Evolutionary conservation across 2,888 invertebrate genomes (phyloP), one percentile per base, ranked within the genome.

Genomic region (Plutella xylostella): DNA sequence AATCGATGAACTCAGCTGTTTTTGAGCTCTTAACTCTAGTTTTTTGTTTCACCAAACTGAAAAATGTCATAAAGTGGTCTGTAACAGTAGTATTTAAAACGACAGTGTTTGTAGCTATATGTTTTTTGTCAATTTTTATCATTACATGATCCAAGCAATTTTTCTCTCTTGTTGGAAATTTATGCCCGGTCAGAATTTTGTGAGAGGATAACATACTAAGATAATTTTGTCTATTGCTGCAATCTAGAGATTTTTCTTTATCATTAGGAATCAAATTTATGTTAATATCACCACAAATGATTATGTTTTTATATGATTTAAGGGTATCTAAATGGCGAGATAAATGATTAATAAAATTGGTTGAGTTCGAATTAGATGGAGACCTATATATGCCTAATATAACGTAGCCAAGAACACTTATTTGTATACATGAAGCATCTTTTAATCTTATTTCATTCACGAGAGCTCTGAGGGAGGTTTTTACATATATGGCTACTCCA

Each of bases 131-230:
- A 2, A 46, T 9, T 46, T 48, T 45, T 28, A 47, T 4, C 15
- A 48, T 21, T 31, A 49, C 22, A 33, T 50, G 48, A 12, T 51
- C 47, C 11, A 51, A 9, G 49, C n/a, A n/a, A n/a, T n/a, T n/a
- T n/a, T n/a, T n/a, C n/a, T n/a, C n/a, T n/a, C n/a, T n/a, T n/a
- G n/a, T 51, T 18, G 48, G 46, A 9, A 49, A 6, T 4, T 14
- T 5, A 33, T 51, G 51, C 1, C 45, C 45, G 3, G 49, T 38
- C 35, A 51, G 19, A 9, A 49, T 4, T 1, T 47, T 41, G 19
- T 46, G 38, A 7, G 21, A 12, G 3, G 48, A 15, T 20, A 48
- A 9, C 42, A 49, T 45, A 19, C 47, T 45, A 30, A 50, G 17
- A 30, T 50, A 51, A 11, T 38, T 42, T 2, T 7, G 4, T 6